Percentiles rank a stretch among this genome's conserved stretches.
These are phyloP conservation scores for Notiomystis cincta DNA, from an alignment of 2,113 vertebrate genomes.

Conservation along the genomic window DNA sequence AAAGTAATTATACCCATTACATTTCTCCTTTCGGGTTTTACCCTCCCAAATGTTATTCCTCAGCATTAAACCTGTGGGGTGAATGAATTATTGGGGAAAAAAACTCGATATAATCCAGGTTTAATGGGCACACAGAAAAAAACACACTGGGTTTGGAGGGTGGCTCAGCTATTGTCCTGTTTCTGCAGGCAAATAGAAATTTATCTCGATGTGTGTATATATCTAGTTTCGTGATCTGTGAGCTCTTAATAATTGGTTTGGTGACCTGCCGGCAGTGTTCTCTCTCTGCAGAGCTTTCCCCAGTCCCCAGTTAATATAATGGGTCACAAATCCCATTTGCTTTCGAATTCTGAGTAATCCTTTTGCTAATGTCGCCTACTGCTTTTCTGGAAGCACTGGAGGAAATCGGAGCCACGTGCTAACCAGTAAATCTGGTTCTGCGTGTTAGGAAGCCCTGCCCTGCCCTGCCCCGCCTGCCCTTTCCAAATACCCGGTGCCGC, in stretches of 20 bases:
- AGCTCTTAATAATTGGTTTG: conserved; percentile 63
- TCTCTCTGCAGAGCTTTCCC: conserved; percentile 10
- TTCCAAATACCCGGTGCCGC: neutral
- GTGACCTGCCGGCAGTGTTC: conserved; percentile 20
- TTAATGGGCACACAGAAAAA: conserved; percentile 13
- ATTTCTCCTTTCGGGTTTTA: conserved; percentile 41
- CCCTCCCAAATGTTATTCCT: conserved; percentile 33
- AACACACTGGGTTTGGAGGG: neutral
- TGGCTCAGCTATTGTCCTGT: neutral
- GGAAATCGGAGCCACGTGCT: neutral
- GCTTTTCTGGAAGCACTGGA: neutral
- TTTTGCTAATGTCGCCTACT: neutral
- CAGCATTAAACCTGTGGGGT: neutral
- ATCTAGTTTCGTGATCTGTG: conserved; percentile 52
- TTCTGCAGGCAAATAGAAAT: conserved; percentile 47
- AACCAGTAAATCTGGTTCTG: neutral
- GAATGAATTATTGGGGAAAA: conserved; percentile 16
- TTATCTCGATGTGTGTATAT: conserved; percentile 25
- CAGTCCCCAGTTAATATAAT: conserved; percentile 40
- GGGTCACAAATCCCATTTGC: conserved; percentile 41
- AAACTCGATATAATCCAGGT: neutral
- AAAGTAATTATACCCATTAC: conserved; percentile 33
- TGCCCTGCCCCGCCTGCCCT: neutral
- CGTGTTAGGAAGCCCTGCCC: neutral
- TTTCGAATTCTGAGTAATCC: conserved; percentile 42